Evolutionary conservation across 2,888 invertebrate genomes (phyloP), one percentile per base, ranked within the genome.

Genomic region (Buathra laborator): DNA sequence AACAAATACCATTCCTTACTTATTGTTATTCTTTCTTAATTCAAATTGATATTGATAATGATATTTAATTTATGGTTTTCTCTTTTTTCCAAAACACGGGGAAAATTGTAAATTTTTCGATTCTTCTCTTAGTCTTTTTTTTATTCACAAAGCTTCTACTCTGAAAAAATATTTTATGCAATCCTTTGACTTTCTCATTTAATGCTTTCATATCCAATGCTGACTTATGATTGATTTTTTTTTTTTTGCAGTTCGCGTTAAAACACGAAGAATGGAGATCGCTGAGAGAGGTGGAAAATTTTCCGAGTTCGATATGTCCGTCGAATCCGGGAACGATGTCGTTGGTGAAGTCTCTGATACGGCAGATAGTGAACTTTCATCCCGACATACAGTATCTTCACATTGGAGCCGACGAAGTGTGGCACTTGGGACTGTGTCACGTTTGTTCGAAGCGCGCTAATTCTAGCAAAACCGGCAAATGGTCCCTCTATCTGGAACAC

Each of bases 381-480:
- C 95, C 96, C 0, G 94, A 95, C 85, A 94, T 95, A 80, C 95
- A 95, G 77, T 96, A 96, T 91, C 94, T 98, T 83, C 97, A 98
- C 93, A 97, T 98, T 87, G 98, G 97, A 2, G 97, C 97, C 81
- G 98, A 98, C 94, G 98, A 97, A 95, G 97, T 97, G 0, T 98
- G 97, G 96, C 96, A 97, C 90, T 94, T 96, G 89, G 96, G 95
- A 0, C 90, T 95, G 0, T 97, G 97, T 88, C 87, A 94, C 0
- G 94, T 95, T 12, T 97, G 97, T 89, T 92, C 93, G 44, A 94
- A 94, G 82, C 94, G 95, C 70, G 94, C 94, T 0, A 92, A 93
- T 67, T 92, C 93, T 0, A 94, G 93, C 84, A 94, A 95, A 90
- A 93, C 95, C 87, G 95, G 95, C 4, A 95, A 94, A 66, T 94